A percentile compares a stretch with the other conserved stretches of the same genome.
phyloP scores from a whole-genome alignment of 2,113 vertebrate genomes.

The Lophotis ruficrista region DNA sequence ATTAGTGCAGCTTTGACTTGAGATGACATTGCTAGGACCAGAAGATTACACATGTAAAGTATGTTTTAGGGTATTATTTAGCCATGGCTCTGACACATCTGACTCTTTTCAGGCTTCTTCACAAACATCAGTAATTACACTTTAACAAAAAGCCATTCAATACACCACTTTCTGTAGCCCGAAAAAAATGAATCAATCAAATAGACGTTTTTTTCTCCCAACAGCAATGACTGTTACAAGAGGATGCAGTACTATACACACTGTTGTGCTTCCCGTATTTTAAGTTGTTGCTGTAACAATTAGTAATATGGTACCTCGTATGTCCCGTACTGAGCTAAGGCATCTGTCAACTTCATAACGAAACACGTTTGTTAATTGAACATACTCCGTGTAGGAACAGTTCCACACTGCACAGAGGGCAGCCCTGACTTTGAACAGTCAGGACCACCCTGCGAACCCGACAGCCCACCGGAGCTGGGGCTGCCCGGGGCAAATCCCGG shows the following conservation, averaged over 20 bases:
- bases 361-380: neutral
- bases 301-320: neutral
- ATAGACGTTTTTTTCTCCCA: neutral
- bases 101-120: neutral
- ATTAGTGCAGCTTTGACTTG: neutral
- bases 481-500: neutral
- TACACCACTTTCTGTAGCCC: neutral
- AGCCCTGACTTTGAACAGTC: neutral
- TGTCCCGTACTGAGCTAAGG: neutral
- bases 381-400: fast-evolving
- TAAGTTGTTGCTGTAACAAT: neutral
- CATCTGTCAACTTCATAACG: neutral
- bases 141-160: neutral
- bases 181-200: neutral
- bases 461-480: neutral
- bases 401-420: neutral
- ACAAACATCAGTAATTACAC: neutral
- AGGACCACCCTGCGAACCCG: neutral
- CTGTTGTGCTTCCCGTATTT: neutral
- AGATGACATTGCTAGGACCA: neutral
- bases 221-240: neutral
- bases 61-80: neutral
- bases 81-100: neutral
- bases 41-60: neutral
- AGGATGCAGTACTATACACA: neutral